Base-by-base conservation (phyloP, 2,888 invertebrate species). In the Pristionchus exspectatus region DNA sequence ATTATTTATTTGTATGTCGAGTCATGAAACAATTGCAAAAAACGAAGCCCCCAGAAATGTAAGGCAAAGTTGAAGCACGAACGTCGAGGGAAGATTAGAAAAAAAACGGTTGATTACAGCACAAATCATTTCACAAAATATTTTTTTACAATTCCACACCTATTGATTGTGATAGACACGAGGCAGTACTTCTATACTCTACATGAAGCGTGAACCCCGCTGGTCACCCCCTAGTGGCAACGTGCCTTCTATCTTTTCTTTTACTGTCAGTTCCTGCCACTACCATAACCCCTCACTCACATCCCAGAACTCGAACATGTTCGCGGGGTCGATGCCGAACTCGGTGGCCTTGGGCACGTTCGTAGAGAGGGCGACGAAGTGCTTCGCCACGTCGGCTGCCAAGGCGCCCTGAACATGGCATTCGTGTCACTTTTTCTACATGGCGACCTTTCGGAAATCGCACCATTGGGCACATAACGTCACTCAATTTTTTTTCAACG, bases 271-370 rank as follows among this genome's bases (percentile, higher is more conserved):
- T n/a, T n/a, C 59, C 59, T 66, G 16, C 66, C n/a, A 2, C 66
- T 24, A 72, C 72, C 72, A 16, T 27, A 54, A 54, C 27, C 85
- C 74, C 83, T 84, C 44, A 95, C 96, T 95, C 94, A 96, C 96
- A 96, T 99, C 99, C 99, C 99, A 99, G 96, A 99, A 99, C 38
- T 97, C 98, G 96, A 99, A 99, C 98, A 99, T 99, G 95, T 99
- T 99, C 93, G 97, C 97, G 92, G 97, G 97, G 95, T 98, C 97
- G 94, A 99, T 99, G 27, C 99, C 99, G 96, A 99, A 99, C 63
- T 97, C 98, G 38, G 97, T 97, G n/a, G 98, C 99, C 95, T 98
- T 98, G 92, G 97, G 93, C 59, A 96, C 97, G 95, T 99, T 99
- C 0, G 99, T 99, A 7, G 99, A 99, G 24, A 99, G 96, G 18